phyloP scores from a whole-genome alignment of 1,140 invertebrate genomes.

The Pectinophora gossypiella region DNA sequence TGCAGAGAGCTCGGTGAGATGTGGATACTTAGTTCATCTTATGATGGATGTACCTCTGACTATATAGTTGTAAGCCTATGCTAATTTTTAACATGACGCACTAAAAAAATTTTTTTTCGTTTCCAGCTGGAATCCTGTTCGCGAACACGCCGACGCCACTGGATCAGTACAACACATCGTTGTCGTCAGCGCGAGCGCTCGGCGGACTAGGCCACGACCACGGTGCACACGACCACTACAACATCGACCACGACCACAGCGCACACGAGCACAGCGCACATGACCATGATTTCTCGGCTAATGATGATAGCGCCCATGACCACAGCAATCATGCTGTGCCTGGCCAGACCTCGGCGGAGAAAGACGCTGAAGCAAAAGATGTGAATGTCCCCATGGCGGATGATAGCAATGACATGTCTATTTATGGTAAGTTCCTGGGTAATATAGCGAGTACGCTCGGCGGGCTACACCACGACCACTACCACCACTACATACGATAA shows the following conservation, averaged over 20 bases:
- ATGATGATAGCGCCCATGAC: conserved; percentile 14
- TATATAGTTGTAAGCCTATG: too few relatives aligned
- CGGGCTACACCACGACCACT: too few relatives aligned
- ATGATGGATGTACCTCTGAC: too few relatives aligned
- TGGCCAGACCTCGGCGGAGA: too few relatives aligned
- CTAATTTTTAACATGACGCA: too few relatives aligned
- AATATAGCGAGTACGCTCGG: too few relatives aligned
- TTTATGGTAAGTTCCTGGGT: conserved; percentile 44
- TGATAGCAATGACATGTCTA: conserved; percentile 35
- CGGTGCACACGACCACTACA: conserved; percentile 8
- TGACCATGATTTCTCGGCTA: conserved; percentile 10
- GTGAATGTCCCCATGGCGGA: conserved; percentile 16
- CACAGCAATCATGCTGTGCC: conserved; percentile 11
- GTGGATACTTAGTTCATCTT: too few relatives aligned
- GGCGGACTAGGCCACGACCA: conserved; percentile 37
- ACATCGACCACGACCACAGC: conserved; percentile 24
- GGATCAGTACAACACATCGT: conserved; percentile 56
- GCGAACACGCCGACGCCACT: conserved; percentile 52
- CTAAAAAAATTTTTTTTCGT: neutral
- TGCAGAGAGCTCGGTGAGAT: too few relatives aligned
- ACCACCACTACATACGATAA: too few relatives aligned
- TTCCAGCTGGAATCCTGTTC: conserved; percentile 64
- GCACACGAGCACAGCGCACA: conserved; percentile 20
- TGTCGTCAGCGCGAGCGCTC: conserved; percentile 56
- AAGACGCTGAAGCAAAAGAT: neutral